phyloP scores from a whole-genome alignment of 2,888 invertebrate genomes.

The Andrena hattorfiana region DNA sequence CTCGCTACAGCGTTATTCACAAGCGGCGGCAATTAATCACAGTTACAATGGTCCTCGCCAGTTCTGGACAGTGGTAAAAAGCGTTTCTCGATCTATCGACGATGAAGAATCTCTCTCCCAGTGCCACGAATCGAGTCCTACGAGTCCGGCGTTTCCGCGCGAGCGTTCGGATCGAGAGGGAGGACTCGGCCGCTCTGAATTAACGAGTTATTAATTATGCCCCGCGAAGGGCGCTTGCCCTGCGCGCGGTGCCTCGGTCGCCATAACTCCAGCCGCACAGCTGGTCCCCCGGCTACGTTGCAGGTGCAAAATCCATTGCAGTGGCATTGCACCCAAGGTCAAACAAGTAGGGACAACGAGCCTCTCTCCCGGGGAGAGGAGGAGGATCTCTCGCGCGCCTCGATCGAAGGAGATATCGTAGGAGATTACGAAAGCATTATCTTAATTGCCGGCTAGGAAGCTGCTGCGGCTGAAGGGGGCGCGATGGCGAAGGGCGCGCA shows the following conservation, averaged over 20 bases:
- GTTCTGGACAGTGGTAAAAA: slow-evolving; percentile 23
- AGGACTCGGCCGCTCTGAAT: neutral
- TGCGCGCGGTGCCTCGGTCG: neutral
- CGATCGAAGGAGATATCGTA: slow-evolving; percentile 68
- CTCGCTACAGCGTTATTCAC: slow-evolving; percentile 61
- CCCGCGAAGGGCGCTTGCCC: slow-evolving; percentile 2
- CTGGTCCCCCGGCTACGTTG: slow-evolving; percentile 34
- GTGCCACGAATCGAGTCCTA: neutral
- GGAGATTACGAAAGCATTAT: slow-evolving; percentile 75
- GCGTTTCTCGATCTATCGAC: slow-evolving; percentile 48
- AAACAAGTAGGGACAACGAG: slow-evolving; percentile 53
- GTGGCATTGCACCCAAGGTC: slow-evolving; percentile 71
- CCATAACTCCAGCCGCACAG: slow-evolving; percentile 33
- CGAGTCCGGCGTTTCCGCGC: neutral
- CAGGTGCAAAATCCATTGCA: slow-evolving; percentile 71
- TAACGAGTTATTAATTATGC: slow-evolving; percentile 35
- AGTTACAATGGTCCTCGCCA: slow-evolving; percentile 42
- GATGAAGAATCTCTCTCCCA: neutral
- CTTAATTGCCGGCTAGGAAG: slow-evolving; percentile 75
- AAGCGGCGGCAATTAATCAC: slow-evolving; percentile 62
- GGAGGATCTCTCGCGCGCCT: slow-evolving; percentile 11
- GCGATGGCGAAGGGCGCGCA: slow-evolving; percentile 18
- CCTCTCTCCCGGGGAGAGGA: slow-evolving; percentile 20
- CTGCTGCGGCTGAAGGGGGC: slow-evolving; percentile 33
- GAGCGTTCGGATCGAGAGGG: neutral